Base-by-base conservation (phyloP, 2,888 invertebrate species). In the Tiphia femorata region DNA sequence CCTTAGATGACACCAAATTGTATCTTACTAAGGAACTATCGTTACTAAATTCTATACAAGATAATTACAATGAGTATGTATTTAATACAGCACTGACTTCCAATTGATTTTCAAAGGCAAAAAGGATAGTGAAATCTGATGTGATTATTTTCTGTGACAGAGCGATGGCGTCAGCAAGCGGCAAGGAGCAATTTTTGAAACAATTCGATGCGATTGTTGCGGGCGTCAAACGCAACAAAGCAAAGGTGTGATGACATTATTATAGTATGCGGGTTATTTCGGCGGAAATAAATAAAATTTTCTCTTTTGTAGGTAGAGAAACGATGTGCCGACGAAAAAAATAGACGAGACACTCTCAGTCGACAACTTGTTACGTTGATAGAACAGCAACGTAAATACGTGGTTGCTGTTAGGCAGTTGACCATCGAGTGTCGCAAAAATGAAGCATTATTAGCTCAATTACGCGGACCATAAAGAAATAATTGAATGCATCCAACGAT, bases 1-100 rank as follows among this genome's bases (percentile, higher is more conserved):
- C 96, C 1, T 86, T 98, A 49, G 93, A 96, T 81, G 97, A 98
- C 85, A 94, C 95, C n/a, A 93, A 95, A 83, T 86, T 93, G 33
- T 98, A 97, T 83, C 89, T 97, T 77, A 92, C 92, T 63, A 97
- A 97, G 82, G 98, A 98, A 85, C 87, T 97, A 49, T 91, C 92
- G 19, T 84, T 97, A 48, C 85, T 96, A 19, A 95, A 96, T 85
- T 96, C 95, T 0, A 93, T 97, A 70, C 89, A 94, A 71, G 95
- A 96, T 79, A 94, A 91, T 80, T 95, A 95, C 84, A 90, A 91
- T 66, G 90, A 92, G 92, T 93, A 84, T 87, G 90, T 87, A 81
- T 72, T 35, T n/a, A n/a, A 29, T 21, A 30, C 4, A 38, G 41
- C 23, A 14, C n/a, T n/a, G n/a, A n/a, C n/a, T n/a, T n/a, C n/a